Conservation (phyloP, 2,888 invertebrate species). For the Cantharis rustica region DNA sequence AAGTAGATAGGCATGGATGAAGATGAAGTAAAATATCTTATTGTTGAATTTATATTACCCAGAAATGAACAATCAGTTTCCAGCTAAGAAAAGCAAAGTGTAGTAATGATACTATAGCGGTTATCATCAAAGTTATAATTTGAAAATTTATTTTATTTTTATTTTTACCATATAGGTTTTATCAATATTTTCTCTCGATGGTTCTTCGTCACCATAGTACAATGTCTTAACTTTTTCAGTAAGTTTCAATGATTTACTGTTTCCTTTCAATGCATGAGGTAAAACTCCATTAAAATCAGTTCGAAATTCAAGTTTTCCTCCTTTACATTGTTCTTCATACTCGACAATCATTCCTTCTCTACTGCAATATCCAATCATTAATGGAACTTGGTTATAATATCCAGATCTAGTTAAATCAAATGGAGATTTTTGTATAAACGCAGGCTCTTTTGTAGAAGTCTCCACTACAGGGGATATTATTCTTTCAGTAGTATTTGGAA, state of each 20-base stretch:
- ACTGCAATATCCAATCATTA: constrained; percentile 48
- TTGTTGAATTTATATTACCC: constrained; percentile 31
- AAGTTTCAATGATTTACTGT: constrained; percentile 38
- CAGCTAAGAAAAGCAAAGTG: constrained; percentile 22
- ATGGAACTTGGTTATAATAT: constrained; percentile 48
- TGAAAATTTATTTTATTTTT: not conserved
- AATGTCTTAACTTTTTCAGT: constrained; percentile 53
- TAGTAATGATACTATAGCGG: no score
- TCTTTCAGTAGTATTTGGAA: not conserved
- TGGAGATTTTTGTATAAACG: constrained; percentile 45
- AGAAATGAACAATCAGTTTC: constrained; percentile 37
- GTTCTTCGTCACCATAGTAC: constrained; percentile 55
- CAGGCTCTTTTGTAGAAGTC: constrained; percentile 32
- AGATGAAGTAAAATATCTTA: constrained; percentile 28
- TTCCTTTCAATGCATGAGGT: constrained; percentile 46
- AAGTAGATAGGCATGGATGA: constrained; percentile 36
- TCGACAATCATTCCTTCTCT: constrained; percentile 36
- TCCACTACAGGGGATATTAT: constrained; percentile 39
- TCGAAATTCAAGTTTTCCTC: not conserved
- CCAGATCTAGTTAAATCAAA: constrained; percentile 44
- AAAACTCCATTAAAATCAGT: constrained; percentile 48
- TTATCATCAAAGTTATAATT: no score
- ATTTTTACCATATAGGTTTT: not conserved
- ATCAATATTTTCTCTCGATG: constrained; percentile 50
- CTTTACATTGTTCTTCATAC: not conserved